A percentile compares a stretch with the other conserved stretches of the same genome.
Evolutionary conservation across 2,113 vertebrate species (phyloP).

Genomic region (Panthera tigris): DNA sequence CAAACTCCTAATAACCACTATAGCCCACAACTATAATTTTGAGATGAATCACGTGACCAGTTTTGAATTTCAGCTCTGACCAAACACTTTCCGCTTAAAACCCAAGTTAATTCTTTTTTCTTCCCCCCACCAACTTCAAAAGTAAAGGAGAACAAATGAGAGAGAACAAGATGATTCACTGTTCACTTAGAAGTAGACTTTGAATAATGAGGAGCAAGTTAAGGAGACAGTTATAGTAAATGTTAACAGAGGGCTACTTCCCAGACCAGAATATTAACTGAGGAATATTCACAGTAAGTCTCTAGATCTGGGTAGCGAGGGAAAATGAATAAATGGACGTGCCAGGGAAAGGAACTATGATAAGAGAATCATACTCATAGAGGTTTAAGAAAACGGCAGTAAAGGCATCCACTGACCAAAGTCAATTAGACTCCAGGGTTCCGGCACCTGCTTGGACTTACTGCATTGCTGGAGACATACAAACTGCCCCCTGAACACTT

Average conservation of each 20-base stretch:
- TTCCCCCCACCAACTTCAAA: neutral
- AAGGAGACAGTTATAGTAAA: neutral
- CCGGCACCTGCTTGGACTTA: neutral
- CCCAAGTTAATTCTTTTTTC: neutral
- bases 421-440: neutral
- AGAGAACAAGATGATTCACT: neutral
- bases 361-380: neutral
- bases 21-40: neutral
- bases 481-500: neutral
- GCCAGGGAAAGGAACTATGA: neutral
- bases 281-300: neutral
- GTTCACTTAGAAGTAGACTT: neutral
- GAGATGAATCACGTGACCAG: neutral
- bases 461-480: neutral
- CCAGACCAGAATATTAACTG: neutral
- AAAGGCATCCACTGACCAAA: neutral
- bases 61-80: conserved; percentile 47
- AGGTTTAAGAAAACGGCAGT: neutral
- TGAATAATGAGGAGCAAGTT: neutral
- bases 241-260: neutral
- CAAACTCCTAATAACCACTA: conserved; percentile 26
- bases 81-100: conserved; percentile 46
- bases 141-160: neutral
- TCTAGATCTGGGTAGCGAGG: neutral
- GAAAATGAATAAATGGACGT: too few species aligned